Evolutionary conservation across 2,888 invertebrate species (phyloP), one percentile per base, ranked within the genome.

Genomic region (Eurytoma adleriae): DNA sequence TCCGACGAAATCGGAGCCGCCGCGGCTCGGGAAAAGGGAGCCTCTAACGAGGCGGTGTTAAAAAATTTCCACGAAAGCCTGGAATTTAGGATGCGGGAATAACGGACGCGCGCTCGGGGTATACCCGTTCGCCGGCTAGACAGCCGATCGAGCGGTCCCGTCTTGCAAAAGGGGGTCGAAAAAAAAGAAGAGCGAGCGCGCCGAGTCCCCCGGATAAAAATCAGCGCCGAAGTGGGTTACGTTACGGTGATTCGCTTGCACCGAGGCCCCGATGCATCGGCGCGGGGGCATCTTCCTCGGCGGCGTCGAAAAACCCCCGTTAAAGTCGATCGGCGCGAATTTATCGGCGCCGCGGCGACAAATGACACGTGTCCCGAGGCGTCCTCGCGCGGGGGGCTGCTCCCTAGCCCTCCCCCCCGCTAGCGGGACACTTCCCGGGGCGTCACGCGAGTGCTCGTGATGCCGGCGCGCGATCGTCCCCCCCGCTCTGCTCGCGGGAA

Each of bases 401-500:
- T 52, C 20, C 62, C 61, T 13, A 5, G 16, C 54, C 7, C 4
- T 12, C 54, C 48, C n/a, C 3, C 48, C 20, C 30, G 59, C 52
- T 68, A 59, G 75, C 67, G 75, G 61, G 48, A 59, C 7, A 7
- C 68, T 24, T 14, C 20, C 30, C 1, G 20, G 40, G 40, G 40
- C 40, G 68, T 68, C 61, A 67, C 75, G 66, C 66, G 75, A 68
- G 40, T 40, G 10, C 40, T 72, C 72, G 72, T 62, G 54, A 74
- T 66, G 10, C 16, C 57, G 27, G 57, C 24, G 59, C 67, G 48
- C 52, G 52, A 16, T 13, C 14, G 7, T 57, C 69, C 18, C 16
- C 27, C 3, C 69, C 12, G 14, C 54, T 52, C 27, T 52, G 24
- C n/a, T 87, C 86, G 85, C 84, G 83, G 81, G 87, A 86, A 86